These are phyloP conservation scores for Triplophysa dalaica DNA, from an alignment of 2,113 vertebrate species.

Conservation along the genomic window DNA sequence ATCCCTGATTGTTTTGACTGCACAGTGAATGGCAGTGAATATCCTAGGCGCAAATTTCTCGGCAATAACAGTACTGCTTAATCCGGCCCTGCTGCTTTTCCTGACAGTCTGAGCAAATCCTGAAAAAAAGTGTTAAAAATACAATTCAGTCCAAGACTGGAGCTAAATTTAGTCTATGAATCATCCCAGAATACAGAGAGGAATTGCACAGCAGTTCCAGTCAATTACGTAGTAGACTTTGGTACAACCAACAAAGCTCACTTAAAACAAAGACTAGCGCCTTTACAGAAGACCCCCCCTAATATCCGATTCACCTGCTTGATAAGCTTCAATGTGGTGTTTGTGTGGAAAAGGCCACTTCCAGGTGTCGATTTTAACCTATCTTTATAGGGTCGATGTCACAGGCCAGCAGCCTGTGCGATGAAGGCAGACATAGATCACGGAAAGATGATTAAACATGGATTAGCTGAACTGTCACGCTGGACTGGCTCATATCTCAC, in stretches of 20 bases:
- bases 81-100: too few relatives aligned
- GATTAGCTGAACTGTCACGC: constrained; percentile 68
- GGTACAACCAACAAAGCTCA: neutral
- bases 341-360: neutral
- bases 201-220: neutral
- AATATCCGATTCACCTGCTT: neutral
- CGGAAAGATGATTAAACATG: constrained; percentile 84
- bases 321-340: neutral
- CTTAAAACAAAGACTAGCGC: neutral
- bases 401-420: constrained; percentile 6
- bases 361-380: constrained; percentile 5
- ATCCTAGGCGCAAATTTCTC: too few relatives aligned
- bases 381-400: neutral
- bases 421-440: constrained; percentile 12
- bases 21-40: too few relatives aligned
- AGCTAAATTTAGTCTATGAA: neutral
- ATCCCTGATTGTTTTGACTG: too few relatives aligned
- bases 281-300: neutral
- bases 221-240: neutral
- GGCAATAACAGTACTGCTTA: too few relatives aligned
- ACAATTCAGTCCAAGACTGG: neutral
- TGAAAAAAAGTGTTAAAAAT: neutral
- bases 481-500: constrained; percentile 29
- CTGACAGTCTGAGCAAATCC: neutral
- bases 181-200: neutral